Conservation (phyloP, 2,113 vertebrate genomes). For the Cyanoliseus patagonus region DNA sequence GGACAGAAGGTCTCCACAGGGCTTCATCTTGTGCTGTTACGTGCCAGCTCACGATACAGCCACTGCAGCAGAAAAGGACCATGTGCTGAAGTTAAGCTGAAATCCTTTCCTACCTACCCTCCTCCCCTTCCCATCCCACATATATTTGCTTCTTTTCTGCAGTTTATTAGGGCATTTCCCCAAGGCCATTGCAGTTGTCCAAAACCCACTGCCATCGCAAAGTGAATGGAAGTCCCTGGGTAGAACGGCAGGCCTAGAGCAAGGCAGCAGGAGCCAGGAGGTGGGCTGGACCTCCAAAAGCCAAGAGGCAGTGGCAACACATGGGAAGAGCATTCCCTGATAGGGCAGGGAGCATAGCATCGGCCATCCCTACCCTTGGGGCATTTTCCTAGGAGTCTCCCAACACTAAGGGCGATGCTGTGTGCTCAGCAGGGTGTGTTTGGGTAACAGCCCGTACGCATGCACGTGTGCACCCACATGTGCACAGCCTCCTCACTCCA, state of each 20-base stretch:
- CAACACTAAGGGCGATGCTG: not conserved
- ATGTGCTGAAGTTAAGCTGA: not conserved
- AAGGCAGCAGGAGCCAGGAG: not conserved
- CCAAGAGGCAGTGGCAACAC: not conserved
- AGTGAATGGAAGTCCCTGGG: rapidly evolving
- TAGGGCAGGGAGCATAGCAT: not conserved
- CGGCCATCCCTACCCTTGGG: not conserved
- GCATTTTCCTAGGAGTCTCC: conserved; percentile 22
- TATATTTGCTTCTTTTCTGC: not conserved
- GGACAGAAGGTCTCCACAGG: not conserved
- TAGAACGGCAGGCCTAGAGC: not conserved
- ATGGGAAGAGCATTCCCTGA: not conserved
- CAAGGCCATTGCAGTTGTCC: rapidly evolving
- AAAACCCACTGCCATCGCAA: not conserved
- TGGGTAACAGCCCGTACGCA: not conserved
- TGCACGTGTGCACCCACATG: not conserved
- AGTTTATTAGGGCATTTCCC: not conserved
- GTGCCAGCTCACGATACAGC: not conserved
- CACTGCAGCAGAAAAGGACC: not conserved
- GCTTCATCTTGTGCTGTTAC: not conserved
- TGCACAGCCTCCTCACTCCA: not conserved
- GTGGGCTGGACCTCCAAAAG: not conserved
- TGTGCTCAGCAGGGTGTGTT: not conserved
- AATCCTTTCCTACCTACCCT: not conserved
- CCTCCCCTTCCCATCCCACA: not conserved